Percentiles rank a stretch among this genome's conserved stretches.
These are phyloP conservation scores for Spizella passerina DNA, from an alignment of 2,797 vertebrate genomes.

Conservation along the genomic window DNA sequence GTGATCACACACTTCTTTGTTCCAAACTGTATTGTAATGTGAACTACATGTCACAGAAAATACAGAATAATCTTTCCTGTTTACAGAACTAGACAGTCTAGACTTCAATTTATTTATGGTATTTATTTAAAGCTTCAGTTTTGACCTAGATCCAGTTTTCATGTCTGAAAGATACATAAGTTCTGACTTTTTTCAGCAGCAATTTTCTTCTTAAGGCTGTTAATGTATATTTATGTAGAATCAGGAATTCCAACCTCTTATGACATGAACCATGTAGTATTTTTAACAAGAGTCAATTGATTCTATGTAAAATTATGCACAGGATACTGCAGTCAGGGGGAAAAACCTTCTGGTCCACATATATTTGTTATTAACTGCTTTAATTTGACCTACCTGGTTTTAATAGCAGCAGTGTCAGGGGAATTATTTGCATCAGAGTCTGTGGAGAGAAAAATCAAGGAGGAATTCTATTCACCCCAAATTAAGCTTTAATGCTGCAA, in stretches of 20 bases:
- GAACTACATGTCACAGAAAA: neutral
- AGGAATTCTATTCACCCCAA: slow-evolving; percentile 19
- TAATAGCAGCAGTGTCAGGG: neutral
- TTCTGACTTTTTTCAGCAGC: neutral
- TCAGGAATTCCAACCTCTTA: neutral
- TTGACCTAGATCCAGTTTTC: slow-evolving; percentile 18
- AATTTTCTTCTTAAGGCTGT: neutral
- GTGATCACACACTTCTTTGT: neutral
- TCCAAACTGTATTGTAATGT: neutral
- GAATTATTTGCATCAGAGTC: neutral
- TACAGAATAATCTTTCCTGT: slow-evolving; percentile 2
- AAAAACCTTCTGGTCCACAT: neutral
- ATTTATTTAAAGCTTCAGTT: slow-evolving; percentile 37
- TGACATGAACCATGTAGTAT: neutral
- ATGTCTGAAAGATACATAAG: neutral
- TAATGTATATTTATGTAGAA: neutral
- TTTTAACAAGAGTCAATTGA: neutral
- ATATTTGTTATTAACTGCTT: neutral
- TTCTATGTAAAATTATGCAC: neutral
- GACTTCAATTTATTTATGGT: slow-evolving; percentile 1
- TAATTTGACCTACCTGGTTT: neutral
- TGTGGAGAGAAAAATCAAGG: neutral
- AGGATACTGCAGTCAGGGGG: neutral
- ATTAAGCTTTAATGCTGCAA: slow-evolving; percentile 13
- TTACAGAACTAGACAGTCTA: neutral